Base-by-base conservation (phyloP, 1,140 invertebrate species). In the Cotesia glomerata region DNA sequence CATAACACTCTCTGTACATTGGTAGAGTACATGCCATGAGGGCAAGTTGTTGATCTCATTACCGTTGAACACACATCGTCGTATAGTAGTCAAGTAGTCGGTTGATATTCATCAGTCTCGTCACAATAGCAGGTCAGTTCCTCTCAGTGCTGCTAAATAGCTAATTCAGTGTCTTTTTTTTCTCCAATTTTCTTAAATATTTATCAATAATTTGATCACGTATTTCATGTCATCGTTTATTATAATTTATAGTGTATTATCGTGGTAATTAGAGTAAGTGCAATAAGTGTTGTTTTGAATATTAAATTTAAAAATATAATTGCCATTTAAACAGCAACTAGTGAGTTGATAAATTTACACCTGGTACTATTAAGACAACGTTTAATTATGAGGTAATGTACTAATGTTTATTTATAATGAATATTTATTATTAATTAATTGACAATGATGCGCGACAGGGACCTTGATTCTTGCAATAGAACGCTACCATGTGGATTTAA, bases 341-440 rank as follows among this genome's bases (percentile, higher is more conserved):
- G 39, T 45, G 39, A 2, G 39, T 11, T 45, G 8, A 45, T 7
- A 2, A 45, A 45, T 45, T 13, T 18, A 32, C 58, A 32, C 5
- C 11, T 61, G 58, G 14, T 18, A n/a, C 26, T 52, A 67, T 8
- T 9, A 36, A 66, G 35, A 1, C 18, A 36, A 34, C n/a, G 32
- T 32, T 16, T 54, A 54, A 67, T 67, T 52, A 49, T 54, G 52
- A 54, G 16, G 36, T 34, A 54, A 52, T 26, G 49, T 35, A 32
- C 26, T n/a, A 34, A 56, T 54, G 52, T 65, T 65, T 65, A 39
- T 65, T 45, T n/a, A 45, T 45, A 45, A 45, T 45, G 39, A 45
- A 45, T 45, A 45, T 45, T 45, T 16, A 35, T 32, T 58, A 61
- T 61, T 26, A 14, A 18, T 56, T 58, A 66, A 58, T 4, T 56